Conservation (phyloP, 2,113 vertebrate genomes). For the Amblyopsis rosae region DNA sequence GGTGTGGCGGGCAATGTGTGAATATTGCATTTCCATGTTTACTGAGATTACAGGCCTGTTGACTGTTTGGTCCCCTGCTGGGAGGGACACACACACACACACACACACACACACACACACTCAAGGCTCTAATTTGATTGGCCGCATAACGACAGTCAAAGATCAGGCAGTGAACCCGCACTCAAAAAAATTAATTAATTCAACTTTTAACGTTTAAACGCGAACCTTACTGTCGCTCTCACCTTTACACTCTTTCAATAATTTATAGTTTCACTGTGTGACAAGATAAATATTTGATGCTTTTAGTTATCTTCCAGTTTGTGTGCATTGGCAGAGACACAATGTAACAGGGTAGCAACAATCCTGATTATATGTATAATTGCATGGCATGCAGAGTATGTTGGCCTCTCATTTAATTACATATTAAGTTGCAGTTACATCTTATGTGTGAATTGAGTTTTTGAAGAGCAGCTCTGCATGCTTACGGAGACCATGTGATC, state of each 20-base stretch:
- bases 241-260: background rate
- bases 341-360: too few relatives aligned
- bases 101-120: too few relatives aligned
- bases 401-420: too few relatives aligned
- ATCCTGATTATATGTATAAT: too few relatives aligned
- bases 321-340: too few relatives aligned
- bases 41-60: constrained; percentile 56
- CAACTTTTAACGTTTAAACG: constrained; percentile 44
- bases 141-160: constrained; percentile 21
- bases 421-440: too few relatives aligned
- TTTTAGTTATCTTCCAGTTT: background rate
- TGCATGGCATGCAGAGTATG: too few relatives aligned
- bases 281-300: constrained; percentile 27
- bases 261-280: background rate
- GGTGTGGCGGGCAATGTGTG: constrained; percentile 34
- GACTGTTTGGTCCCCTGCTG: constrained; percentile 40
- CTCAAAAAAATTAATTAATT: constrained; percentile 34
- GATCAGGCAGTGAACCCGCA: constrained; percentile 38
- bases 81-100: background rate
- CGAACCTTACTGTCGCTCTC: constrained; percentile 22
- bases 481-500: too few relatives aligned
- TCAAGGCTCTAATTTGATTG: constrained; percentile 13
- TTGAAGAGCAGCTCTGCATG: too few relatives aligned
- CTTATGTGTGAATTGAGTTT: too few relatives aligned
- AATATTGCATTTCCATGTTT: constrained; percentile 64